Evolutionary conservation across 1,140 invertebrate genomes (phyloP).

Genomic region (Hypothenemus hampei): DNA sequence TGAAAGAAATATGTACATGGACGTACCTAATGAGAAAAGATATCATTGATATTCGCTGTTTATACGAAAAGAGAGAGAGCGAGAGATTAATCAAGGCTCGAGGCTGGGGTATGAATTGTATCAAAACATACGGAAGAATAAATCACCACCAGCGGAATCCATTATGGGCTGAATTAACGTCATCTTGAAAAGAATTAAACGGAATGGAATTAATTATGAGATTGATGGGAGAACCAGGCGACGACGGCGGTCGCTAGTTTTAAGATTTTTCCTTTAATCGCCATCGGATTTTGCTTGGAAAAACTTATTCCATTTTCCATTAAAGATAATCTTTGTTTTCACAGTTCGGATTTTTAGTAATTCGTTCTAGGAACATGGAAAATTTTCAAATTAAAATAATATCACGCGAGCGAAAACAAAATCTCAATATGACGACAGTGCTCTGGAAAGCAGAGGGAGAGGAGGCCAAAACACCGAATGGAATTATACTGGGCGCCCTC

Average conservation of each 20-base stretch:
- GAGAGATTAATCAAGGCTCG: slow-evolving; percentile 20
- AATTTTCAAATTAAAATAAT: no score
- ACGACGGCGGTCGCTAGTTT: slow-evolving; percentile 28
- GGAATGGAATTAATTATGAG: slow-evolving; percentile 48
- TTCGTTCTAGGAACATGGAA: no score
- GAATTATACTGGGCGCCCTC: slow-evolving; percentile 12
- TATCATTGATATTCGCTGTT: slow-evolving; percentile 1
- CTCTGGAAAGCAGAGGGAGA: slow-evolving; percentile 5
- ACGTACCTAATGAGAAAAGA: slow-evolving; percentile 4
- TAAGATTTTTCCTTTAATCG: slow-evolving; percentile 28
- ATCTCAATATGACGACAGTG: slow-evolving; percentile 5
- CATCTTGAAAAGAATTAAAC: slow-evolving; percentile 48
- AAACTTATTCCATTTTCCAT: slow-evolving; percentile 12
- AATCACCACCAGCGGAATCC: slow-evolving; percentile 42
- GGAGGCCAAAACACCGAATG: not conserved
- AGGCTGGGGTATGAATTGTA: slow-evolving; percentile 33
- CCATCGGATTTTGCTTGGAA: not conserved
- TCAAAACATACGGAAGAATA: slow-evolving; percentile 42
- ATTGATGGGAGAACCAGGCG: slow-evolving; percentile 43
- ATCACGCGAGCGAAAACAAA: slow-evolving; percentile 13
- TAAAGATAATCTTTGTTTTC: slow-evolving; percentile 13
- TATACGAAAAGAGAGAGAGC: not conserved
- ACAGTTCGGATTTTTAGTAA: not conserved
- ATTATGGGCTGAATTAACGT: slow-evolving; percentile 46
- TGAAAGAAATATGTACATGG: no score